Conservation (phyloP, 2,888 invertebrate species). For the Nomada ferruginata region DNA sequence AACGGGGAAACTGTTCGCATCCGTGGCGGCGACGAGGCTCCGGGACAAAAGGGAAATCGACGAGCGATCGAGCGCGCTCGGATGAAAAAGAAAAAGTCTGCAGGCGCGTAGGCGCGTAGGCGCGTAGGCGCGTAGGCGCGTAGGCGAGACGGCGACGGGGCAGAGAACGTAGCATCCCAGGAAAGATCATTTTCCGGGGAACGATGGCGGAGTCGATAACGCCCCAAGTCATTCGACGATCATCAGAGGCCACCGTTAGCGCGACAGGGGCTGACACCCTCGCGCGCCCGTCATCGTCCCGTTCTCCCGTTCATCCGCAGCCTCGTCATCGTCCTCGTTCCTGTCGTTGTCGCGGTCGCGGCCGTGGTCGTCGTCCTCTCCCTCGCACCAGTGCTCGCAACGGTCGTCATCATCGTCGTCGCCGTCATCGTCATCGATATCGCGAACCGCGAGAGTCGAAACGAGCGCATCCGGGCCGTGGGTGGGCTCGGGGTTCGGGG, state of each 20-base stretch:
- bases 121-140: conserved; percentile 10
- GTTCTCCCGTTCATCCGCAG: conserved; percentile 41
- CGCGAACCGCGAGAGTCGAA: conserved; percentile 32
- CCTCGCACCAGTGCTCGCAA: not conserved
- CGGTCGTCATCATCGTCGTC: conserved; percentile 28
- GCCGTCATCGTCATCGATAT: conserved; percentile 22
- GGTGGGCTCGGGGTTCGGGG: not conserved
- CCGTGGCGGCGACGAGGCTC: not conserved
- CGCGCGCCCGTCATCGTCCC: conserved; percentile 44
- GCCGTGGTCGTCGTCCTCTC: conserved; percentile 30
- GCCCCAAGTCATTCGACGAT: conserved; percentile 83
- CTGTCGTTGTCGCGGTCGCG: conserved; percentile 18
- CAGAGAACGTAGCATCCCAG: conserved; percentile 10
- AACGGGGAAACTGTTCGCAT: no score
- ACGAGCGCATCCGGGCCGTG: conserved; percentile 25
- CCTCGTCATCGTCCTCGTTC: conserved; percentile 43
- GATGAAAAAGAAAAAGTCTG: conserved; percentile 1
- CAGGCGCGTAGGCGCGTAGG: not conserved
- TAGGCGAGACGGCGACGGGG: conserved; percentile 6
- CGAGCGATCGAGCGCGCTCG: conserved; percentile 17
- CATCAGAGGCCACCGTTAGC: conserved; percentile 74
- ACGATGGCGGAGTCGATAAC: conserved; percentile 79
- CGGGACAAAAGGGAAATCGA: conserved; percentile 4
- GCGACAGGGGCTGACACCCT: conserved; percentile 31
- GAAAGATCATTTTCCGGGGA: conserved; percentile 56